These are phyloP conservation scores for Buathra laborator DNA, from an alignment of 2,888 invertebrate genomes.

Conservation along the genomic window DNA sequence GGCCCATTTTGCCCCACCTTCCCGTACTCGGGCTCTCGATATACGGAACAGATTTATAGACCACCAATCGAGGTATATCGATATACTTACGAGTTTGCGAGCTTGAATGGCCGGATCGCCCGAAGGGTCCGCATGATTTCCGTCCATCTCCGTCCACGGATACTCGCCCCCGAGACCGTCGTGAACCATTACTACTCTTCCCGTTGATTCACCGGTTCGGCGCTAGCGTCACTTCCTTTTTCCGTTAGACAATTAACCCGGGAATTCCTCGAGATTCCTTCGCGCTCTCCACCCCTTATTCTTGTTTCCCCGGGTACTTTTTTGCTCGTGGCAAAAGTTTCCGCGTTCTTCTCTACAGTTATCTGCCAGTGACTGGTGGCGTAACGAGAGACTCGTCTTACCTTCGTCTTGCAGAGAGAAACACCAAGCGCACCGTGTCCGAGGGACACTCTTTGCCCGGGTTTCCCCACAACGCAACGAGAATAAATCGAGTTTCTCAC, in stretches of 20 bases:
- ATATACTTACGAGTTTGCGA: constrained; percentile 66
- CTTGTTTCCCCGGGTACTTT: not conserved
- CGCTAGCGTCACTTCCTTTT: constrained; percentile 16
- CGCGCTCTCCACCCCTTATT: not conserved
- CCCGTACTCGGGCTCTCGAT: constrained; percentile 1
- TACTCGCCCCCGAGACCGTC: constrained; percentile 41
- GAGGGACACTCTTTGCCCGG: not conserved
- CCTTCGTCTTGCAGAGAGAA: not conserved
- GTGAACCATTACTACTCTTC: constrained; percentile 55
- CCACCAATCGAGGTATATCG: constrained; percentile 55
- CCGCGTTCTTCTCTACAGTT: not conserved
- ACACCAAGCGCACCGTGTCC: not conserved
- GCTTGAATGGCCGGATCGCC: constrained; percentile 62
- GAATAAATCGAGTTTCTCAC: constrained; percentile 2
- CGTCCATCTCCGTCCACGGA: constrained; percentile 42
- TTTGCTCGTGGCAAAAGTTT: not conserved
- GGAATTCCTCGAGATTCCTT: constrained; percentile 18
- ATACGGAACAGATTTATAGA: constrained; percentile 51
- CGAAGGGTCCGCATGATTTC: constrained; percentile 31
- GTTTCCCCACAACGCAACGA: not conserved
- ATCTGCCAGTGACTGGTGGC: constrained; percentile 16
- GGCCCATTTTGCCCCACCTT: not conserved
- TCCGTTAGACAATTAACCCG: constrained; percentile 29
- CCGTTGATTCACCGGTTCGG: not conserved
- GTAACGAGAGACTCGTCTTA: constrained; percentile 6